Evolutionary conservation across 2,888 invertebrate genomes (phyloP), one percentile per base, ranked within the genome.

Genomic region (Caenorhabditis sp.): DNA sequence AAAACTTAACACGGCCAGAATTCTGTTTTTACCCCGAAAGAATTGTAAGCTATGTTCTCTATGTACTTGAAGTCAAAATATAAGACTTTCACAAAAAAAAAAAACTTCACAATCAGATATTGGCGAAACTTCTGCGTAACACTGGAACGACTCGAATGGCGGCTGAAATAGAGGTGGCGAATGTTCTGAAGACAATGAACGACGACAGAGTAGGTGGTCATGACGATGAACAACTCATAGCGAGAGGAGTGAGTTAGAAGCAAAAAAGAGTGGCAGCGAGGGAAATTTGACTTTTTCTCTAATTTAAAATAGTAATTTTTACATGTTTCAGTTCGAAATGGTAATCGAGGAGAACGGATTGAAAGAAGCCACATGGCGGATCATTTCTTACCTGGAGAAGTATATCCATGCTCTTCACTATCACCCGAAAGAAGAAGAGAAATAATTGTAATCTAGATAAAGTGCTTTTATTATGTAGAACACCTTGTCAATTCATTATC

Each of bases 261-360:
- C 16, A 44, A 22, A 59, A 31, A 59, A 38, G 58, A 59, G 59
- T 59, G 59, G 22, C 38, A 38, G 38, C 35, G 19, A 58, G 41
- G 31, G 49, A 16, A 44, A 10, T 41, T 7, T 24, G 41, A 63
- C 5, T 19, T 47, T n/a, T 10, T 10, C 6, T 7, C 5, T n/a
- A 19, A 12, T n/a, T 47, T 5, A 19, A 19, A n/a, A 47, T 47
- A 8, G 19, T 47, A n/a, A n/a, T n/a, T n/a, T n/a, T n/a, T n/a
- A n/a, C 7, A 47, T 2, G 2, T 47, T 84, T 59, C 75, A 87
- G 87, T 79, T 84, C 28, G 85, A 86, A 49, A 77, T 87, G 82
- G 73, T 88, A 7, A 86, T 88, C 51, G 88, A 88, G 26, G 88
- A 88, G 26, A 86, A 87, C 28, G 87, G 86, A 10, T 54, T 88